Evolutionary conservation across 2,888 invertebrate genomes (phyloP), one percentile per base, ranked within the genome.

Genomic region (Kuschelorhynchus macadamiae): DNA sequence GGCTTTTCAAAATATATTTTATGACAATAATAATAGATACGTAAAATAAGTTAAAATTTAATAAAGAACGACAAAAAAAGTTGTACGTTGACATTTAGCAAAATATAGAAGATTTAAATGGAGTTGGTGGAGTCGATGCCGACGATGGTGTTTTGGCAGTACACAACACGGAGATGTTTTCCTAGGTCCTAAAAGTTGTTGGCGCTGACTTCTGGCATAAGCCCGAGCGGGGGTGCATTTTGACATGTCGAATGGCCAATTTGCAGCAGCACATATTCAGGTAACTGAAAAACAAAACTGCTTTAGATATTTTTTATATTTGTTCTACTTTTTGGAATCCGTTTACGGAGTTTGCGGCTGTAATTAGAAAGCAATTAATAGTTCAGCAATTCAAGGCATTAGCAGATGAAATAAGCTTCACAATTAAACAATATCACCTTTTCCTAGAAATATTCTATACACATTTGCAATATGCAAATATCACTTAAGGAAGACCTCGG

Each of bases 21-120:
- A 75, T 74, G 74, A 75, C 73, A 75, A 74, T 74, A 72, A 74
- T 72, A 73, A 72, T 64, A 60, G 57, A 62, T 70, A 69, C 71
- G 63, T 70, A 75, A 72, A 71, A 74, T 73, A 74, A 73, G 60
- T 69, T 70, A 68, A 74, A 72, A 72, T 72, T 74, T 71, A 73
- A 71, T 71, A 70, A 59, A 59, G 33, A 71, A 72, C 67, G 71
- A 70, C 72, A 70, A 67, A 67, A 56, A 72, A 70, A 62, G 53
- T 70, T 71, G 50, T 36, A 12, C n/a, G 53, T 21, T 49, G 21
- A 46, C 33, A 41, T 39, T 32, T 33, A 63, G 42, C 53, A 62
- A 62, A 41, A 63, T 39, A 56, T 53, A 63, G 49, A 55, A 21
- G 47, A 50, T 62, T 60, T 59, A 67, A 62, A 53, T 69, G 53